phyloP scores from a whole-genome alignment of 2,888 invertebrate genomes.

The Amblyteles armatorius region DNA sequence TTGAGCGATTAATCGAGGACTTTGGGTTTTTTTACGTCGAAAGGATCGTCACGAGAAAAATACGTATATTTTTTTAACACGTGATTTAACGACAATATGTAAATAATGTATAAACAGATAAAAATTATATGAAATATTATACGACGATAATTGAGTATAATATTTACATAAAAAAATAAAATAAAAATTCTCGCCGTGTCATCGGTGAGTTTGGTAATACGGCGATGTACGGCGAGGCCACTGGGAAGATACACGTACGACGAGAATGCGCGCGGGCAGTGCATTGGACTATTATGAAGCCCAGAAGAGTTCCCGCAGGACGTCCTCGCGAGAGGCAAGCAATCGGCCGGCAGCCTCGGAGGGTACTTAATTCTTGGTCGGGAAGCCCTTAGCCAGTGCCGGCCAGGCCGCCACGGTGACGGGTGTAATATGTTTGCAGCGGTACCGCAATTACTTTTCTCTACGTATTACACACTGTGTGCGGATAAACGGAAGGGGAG shows the following conservation, averaged over 20 bases:
- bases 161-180: not conserved
- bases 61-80: too few species aligned
- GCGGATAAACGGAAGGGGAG: constrained; percentile 15
- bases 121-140: not conserved
- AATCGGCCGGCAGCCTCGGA: constrained; percentile 58
- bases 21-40: too few species aligned
- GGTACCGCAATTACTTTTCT: constrained; percentile 70
- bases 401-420: constrained; percentile 64
- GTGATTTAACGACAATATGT: not conserved
- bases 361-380: constrained; percentile 71
- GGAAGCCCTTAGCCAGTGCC: constrained; percentile 65
- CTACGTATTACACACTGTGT: constrained; percentile 23
- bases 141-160: not conserved
- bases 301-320: constrained; percentile 35
- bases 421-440: constrained; percentile 70
- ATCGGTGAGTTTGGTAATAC: not conserved
- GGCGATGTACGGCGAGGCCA: not conserved
- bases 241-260: not conserved
- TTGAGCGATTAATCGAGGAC: not conserved
- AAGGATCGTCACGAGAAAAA: too few species aligned
- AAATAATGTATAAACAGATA: not conserved
- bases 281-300: constrained; percentile 9
- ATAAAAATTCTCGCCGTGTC: not conserved
- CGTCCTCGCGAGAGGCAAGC: constrained; percentile 25
- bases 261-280: not conserved